These are phyloP conservation scores for Gallinago paraguaiae DNA, from an alignment of 2,113 vertebrate genomes.

Conservation along the genomic window DNA sequence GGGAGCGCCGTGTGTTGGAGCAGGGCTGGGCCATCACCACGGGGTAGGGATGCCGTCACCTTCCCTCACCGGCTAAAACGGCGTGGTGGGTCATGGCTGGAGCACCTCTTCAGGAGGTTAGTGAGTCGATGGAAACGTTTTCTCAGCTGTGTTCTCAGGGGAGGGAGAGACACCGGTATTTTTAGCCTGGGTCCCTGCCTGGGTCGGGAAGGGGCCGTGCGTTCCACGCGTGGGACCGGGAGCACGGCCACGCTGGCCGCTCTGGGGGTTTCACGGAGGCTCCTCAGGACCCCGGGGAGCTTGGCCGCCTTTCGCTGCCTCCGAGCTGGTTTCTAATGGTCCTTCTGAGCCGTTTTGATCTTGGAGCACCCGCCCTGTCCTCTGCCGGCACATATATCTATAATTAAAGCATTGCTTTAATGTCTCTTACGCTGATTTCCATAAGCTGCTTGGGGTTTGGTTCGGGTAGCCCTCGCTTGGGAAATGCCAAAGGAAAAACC, in stretches of 20 bases:
- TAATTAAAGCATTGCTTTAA: conserved; percentile 61
- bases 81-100: not conserved
- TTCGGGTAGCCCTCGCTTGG: conserved; percentile 38
- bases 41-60: accelerated
- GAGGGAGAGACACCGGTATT: not conserved
- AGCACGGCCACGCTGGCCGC: not conserved
- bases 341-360: conserved; percentile 33
- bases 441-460: conserved; percentile 6
- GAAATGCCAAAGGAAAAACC: conserved; percentile 57
- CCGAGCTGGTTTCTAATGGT: not conserved
- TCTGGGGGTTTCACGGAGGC: not conserved
- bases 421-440: conserved; percentile 51
- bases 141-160: not conserved
- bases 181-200: not conserved
- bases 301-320: not conserved
- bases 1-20: not conserved
- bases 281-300: not conserved
- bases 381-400: not conserved
- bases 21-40: not conserved
- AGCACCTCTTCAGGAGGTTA: not conserved
- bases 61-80: accelerated
- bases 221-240: not conserved
- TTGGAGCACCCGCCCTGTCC: conserved; percentile 18
- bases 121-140: not conserved
- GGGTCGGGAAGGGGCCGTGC: accelerated